Conservation (phyloP, 1,140 invertebrate species). For the Epicauta chinensis region DNA sequence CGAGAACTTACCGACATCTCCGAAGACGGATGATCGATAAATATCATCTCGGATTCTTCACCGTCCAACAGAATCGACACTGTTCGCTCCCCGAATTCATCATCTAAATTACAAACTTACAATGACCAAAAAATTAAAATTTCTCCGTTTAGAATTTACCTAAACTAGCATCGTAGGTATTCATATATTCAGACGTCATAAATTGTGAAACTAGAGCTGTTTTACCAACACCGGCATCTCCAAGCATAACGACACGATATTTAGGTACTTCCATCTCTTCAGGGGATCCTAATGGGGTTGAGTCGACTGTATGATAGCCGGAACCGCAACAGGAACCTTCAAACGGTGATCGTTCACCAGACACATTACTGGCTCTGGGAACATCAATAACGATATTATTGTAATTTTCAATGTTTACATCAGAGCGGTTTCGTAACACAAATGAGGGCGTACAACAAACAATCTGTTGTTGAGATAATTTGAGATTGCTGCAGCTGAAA, state of each 20-base stretch:
- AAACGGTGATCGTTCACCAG: slow-evolving; percentile 73
- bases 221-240: slow-evolving; percentile 82
- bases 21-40: slow-evolving; percentile 80
- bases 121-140: too few species aligned
- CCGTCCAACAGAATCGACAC: slow-evolving; percentile 86
- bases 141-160: slow-evolving; percentile 51
- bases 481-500: too few species aligned
- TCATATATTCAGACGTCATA: slow-evolving; percentile 92
- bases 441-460: too few species aligned
- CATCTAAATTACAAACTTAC: slow-evolving; percentile 57
- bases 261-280: slow-evolving; percentile 56
- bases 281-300: slow-evolving; percentile 46
- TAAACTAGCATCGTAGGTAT: slow-evolving; percentile 81
- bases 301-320: slow-evolving; percentile 63
- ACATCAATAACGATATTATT: too few species aligned
- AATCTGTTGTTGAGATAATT: too few species aligned
- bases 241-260: slow-evolving; percentile 71
- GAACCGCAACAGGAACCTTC: slow-evolving; percentile 76
- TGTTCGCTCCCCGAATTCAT: slow-evolving; percentile 85
- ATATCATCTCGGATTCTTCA: slow-evolving; percentile 85
- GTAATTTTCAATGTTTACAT: too few species aligned
- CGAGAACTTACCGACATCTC: slow-evolving; percentile 74
- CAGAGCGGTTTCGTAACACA: too few species aligned
- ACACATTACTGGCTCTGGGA: slow-evolving; percentile 63
- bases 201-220: slow-evolving; percentile 84